A percentile compares a stretch with the other conserved stretches of the same genome.
These are phyloP conservation scores for Sarcophaga carnaria DNA, from an alignment of 2,888 invertebrate species.

Conservation along the genomic window DNA sequence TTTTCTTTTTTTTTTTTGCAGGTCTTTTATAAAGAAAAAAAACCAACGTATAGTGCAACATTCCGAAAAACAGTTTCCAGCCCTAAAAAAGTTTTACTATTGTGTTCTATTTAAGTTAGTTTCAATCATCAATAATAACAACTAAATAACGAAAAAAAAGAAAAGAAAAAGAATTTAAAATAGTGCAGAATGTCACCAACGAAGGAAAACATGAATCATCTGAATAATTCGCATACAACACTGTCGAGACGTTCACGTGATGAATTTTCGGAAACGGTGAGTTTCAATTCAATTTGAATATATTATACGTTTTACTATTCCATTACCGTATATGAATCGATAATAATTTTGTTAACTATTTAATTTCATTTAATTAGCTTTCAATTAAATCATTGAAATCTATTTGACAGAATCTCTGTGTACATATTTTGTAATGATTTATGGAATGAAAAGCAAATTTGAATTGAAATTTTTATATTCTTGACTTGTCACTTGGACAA, in stretches of 20 bases:
- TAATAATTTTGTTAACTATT: neutral
- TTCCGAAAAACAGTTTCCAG: too few relatives aligned
- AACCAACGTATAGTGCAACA: too few relatives aligned
- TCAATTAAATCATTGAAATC: slow-evolving; percentile 43
- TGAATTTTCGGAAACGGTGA: slow-evolving; percentile 80
- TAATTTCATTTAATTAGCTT: neutral
- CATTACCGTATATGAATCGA: neutral
- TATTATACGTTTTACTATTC: neutral
- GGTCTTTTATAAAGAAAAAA: too few relatives aligned
- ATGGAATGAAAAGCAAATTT: neutral
- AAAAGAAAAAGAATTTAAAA: neutral
- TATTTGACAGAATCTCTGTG: slow-evolving; percentile 22
- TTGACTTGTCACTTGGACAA: slow-evolving; percentile 41
- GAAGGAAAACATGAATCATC: slow-evolving; percentile 76
- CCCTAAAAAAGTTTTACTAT: too few relatives aligned
- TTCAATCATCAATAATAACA: too few relatives aligned
- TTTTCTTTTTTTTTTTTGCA: too few relatives aligned
- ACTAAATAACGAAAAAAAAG: neutral
- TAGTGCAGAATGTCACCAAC: slow-evolving; percentile 76
- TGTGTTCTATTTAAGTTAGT: too few relatives aligned
- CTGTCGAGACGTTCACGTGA: slow-evolving; percentile 79
- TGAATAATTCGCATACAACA: slow-evolving; percentile 73
- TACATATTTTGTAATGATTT: slow-evolving; percentile 1
- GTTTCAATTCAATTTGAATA: slow-evolving; percentile 56
- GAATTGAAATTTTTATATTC: slow-evolving; percentile 46